Evolutionary conservation across 2,888 invertebrate species (phyloP).

Genomic region (Pharmacophagus antenor): DNA sequence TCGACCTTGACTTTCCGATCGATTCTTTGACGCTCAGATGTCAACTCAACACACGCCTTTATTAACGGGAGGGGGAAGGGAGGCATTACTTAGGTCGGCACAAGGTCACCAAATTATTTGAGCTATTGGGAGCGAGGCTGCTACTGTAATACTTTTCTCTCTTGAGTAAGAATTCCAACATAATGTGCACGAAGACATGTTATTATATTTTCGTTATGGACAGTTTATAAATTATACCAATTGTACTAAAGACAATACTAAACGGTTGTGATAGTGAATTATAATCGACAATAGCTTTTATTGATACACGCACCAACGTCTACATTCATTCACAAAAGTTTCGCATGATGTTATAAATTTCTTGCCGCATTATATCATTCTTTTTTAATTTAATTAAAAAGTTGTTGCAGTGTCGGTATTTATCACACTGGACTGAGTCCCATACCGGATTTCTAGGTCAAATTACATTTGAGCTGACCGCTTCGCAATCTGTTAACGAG

Average conservation of each 20-base stretch:
- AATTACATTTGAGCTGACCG: slow-evolving; percentile 14
- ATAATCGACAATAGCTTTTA: slow-evolving; percentile 1
- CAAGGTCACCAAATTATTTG: slow-evolving; percentile 68
- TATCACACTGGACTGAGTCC: slow-evolving; percentile 16
- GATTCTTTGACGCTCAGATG: slow-evolving; percentile 57
- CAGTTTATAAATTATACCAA: slow-evolving; percentile 36
- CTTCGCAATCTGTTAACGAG: slow-evolving; percentile 19
- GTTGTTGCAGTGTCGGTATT: slow-evolving; percentile 21
- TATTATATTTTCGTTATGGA: slow-evolving; percentile 72
- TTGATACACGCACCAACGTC: neutral
- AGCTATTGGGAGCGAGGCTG: slow-evolving; percentile 73
- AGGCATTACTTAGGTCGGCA: slow-evolving; percentile 55
- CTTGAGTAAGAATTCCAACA: slow-evolving; percentile 50
- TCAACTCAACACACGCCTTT: slow-evolving; percentile 52
- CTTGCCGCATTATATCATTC: slow-evolving; percentile 11
- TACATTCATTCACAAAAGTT: neutral
- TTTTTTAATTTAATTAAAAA: slow-evolving; percentile 25
- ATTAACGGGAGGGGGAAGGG: slow-evolving; percentile 64
- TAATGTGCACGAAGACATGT: slow-evolving; percentile 56
- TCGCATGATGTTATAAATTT: slow-evolving; percentile 9
- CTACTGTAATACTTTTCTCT: slow-evolving; percentile 51
- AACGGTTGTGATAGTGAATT: slow-evolving; percentile 7
- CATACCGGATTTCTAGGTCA: slow-evolving; percentile 26
- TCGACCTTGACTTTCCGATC: slow-evolving; percentile 23
- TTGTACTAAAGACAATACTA: slow-evolving; percentile 21